Percentiles rank a stretch among this genome's conserved stretches.
phyloP scores from a whole-genome alignment of 2,797 vertebrate genomes.

The Trematomus bernacchii region DNA sequence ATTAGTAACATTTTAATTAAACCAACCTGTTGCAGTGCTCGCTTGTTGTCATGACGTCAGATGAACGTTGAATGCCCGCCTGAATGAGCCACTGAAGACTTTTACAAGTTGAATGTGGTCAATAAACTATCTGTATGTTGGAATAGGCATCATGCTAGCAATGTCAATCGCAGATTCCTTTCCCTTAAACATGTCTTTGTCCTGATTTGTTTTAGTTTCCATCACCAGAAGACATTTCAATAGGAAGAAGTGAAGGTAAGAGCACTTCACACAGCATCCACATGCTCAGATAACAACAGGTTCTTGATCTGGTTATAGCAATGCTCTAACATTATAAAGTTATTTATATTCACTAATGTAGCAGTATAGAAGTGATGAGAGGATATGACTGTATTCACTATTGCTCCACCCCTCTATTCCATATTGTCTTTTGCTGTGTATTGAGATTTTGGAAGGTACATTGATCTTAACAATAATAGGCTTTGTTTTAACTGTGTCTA shows the following conservation, averaged over 20 bases:
- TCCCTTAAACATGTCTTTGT: background rate
- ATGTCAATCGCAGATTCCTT: background rate
- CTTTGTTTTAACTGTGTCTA: background rate
- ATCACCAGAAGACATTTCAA: background rate
- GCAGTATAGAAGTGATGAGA: background rate
- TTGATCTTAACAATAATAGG: background rate
- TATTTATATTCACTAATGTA: background rate
- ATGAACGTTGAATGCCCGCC: background rate
- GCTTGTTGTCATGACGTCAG: background rate
- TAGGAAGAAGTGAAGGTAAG: constrained; percentile 39
- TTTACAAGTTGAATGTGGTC: background rate
- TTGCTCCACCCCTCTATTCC: too few species aligned
- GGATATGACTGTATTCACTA: background rate
- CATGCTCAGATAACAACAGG: background rate
- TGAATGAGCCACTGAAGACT: too few species aligned
- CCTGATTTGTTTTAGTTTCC: constrained; percentile 28
- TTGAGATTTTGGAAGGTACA: too few species aligned
- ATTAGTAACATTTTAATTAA: background rate
- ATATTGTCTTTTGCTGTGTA: background rate
- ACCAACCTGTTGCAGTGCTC: background rate
- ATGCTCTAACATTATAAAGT: background rate
- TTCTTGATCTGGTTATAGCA: background rate
- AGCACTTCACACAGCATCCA: background rate
- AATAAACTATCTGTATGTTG: background rate
- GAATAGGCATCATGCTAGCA: background rate